A percentile compares a stretch with the other conserved stretches of the same genome.
Conservation (phyloP, 2,113 vertebrate genomes). For the Scophthalmus maximus region DNA sequence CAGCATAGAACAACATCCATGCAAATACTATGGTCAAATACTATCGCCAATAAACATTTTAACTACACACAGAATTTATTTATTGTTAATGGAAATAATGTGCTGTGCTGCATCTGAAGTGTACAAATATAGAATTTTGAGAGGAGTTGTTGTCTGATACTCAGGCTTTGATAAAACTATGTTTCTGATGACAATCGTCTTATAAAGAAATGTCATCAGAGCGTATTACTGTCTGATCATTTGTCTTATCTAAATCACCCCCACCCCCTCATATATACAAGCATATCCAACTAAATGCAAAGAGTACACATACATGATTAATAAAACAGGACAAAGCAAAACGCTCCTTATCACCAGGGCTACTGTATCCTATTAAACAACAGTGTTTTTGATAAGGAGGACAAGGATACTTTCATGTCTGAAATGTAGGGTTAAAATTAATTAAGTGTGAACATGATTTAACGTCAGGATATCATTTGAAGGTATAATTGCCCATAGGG, state of each 20-base stretch:
- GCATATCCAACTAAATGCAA: conserved; percentile 53
- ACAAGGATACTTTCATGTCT: conserved; percentile 85
- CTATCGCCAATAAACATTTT: conserved; percentile 9
- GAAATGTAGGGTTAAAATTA: conserved; percentile 97
- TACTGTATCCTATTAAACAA: conserved; percentile 63
- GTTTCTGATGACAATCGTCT: conserved; percentile 37
- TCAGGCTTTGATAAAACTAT: too few relatives aligned
- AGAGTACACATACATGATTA: conserved; percentile 54
- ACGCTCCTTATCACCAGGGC: conserved; percentile 69
- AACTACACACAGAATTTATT: conserved; percentile 1
- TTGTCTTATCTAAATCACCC: conserved; percentile 59
- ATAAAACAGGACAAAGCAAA: conserved; percentile 66
- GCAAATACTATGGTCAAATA: conserved; percentile 17
- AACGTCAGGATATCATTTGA: conserved; percentile 99
- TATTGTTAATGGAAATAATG: conserved; percentile 78
- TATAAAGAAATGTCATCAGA: conserved; percentile 70
- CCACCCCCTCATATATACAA: conserved; percentile 16
- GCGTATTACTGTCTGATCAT: conserved; percentile 62
- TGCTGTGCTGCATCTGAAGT: conserved; percentile 74
- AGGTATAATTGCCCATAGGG: conserved; percentile 99
- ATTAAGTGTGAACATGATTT: conserved; percentile 99
- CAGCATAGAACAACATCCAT: conserved; percentile 38
- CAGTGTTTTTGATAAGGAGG: conserved; percentile 79
- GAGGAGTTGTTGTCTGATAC: conserved; percentile 76
- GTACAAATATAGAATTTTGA: conserved; percentile 78